These are phyloP conservation scores for Aquatica leii DNA, from an alignment of 2,888 invertebrate species.

Conservation along the genomic window DNA sequence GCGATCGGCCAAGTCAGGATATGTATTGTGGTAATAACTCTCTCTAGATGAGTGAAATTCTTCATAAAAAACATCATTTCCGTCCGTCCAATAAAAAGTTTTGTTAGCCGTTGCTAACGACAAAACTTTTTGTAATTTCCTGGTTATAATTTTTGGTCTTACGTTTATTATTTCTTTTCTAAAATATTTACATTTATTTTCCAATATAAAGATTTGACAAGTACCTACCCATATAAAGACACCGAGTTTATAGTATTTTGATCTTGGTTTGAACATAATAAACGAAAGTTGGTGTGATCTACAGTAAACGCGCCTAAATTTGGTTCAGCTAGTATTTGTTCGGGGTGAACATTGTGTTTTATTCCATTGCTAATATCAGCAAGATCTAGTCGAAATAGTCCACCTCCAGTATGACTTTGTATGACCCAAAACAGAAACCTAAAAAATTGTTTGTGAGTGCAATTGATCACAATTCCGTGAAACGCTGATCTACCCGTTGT, in stretches of 20 bases:
- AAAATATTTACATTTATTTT: no score
- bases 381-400: constrained; percentile 79
- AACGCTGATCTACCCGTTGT: constrained; percentile 88
- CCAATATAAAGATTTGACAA: background rate
- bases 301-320: constrained; percentile 84
- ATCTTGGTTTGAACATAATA: constrained; percentile 77
- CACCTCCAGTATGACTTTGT: constrained; percentile 66
- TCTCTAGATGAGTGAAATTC: constrained; percentile 75
- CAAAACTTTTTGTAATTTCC: constrained; percentile 76
- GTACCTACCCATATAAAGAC: constrained; percentile 81
- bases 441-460: constrained; percentile 37
- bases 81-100: constrained; percentile 88
- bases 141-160: constrained; percentile 76
- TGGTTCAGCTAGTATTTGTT: constrained; percentile 70
- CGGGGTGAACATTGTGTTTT: constrained; percentile 72
- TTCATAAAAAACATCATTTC: constrained; percentile 77
- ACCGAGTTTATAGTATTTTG: constrained; percentile 82
- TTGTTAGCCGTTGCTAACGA: constrained; percentile 80
- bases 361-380: constrained; percentile 79
- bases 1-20: constrained; percentile 63
- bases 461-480: no score
- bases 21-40: constrained; percentile 81
- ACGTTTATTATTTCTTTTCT: constrained; percentile 77
- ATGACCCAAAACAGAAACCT: constrained; percentile 85
- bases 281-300: constrained; percentile 81